These are phyloP conservation scores for Zoanthus sansibaricus DNA, from an alignment of 92 coral and sea anemone genomes.

Conservation along the genomic window DNA sequence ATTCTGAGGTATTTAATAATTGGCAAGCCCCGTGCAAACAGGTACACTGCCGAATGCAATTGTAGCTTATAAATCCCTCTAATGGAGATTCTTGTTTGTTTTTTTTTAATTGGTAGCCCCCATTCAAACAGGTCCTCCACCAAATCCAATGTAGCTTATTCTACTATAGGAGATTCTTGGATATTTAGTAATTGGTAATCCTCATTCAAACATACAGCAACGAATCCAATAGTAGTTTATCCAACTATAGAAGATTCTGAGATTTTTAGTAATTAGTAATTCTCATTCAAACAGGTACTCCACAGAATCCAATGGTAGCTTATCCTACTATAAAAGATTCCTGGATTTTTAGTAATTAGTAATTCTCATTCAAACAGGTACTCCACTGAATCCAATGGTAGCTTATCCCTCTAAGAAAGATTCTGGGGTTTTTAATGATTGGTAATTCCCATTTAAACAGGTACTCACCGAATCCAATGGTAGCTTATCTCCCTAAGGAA, in stretches of 20 bases:
- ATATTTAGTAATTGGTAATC: too few species aligned
- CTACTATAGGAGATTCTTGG: too few species aligned
- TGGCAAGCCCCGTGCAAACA: not conserved
- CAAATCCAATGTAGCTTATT: too few species aligned
- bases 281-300: too few species aligned
- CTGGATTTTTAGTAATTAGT: slow-evolving; percentile 69
- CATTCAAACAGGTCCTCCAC: too few species aligned
- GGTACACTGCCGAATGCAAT: slow-evolving; percentile 94
- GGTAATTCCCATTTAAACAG: too few species aligned
- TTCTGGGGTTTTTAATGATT: slow-evolving; percentile 78
- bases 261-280: too few species aligned
- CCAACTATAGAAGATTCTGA: too few species aligned
- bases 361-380: slow-evolving; percentile 55
- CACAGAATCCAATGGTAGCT: not conserved
- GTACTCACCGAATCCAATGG: not conserved
- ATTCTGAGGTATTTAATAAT: slow-evolving; percentile 68
- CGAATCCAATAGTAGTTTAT: not conserved
- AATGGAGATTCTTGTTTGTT: too few species aligned
- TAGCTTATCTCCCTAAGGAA: slow-evolving; percentile 65
- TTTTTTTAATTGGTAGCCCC: too few species aligned
- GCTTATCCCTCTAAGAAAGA: slow-evolving; percentile 98
- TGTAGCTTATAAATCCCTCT: too few species aligned
- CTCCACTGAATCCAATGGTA: slow-evolving; percentile 97
- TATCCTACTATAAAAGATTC: slow-evolving; percentile 62
- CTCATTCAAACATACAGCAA: too few species aligned